Evolutionary conservation across 2,888 invertebrate species (phyloP).

Genomic region (Nephrotoma flavescens): DNA sequence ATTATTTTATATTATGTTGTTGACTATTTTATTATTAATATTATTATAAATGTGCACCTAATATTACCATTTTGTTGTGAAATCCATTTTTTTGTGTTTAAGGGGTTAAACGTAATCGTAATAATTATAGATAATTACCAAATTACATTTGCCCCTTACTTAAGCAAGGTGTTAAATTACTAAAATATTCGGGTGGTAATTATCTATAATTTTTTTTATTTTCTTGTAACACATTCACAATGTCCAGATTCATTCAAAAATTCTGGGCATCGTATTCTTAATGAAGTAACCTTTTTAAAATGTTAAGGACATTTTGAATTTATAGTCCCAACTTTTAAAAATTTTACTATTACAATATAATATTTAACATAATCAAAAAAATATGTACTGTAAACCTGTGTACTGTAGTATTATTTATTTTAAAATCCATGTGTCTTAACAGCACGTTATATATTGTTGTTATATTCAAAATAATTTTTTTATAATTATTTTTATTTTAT

Average conservation of each 20-base stretch:
- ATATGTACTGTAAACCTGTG: not conserved
- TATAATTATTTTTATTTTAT: not conserved
- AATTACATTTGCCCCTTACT: too few species aligned
- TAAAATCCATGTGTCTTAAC: not conserved
- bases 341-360: not conserved
- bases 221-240: not conserved
- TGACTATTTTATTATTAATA: not conserved
- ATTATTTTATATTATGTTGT: not conserved
- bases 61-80: not conserved
- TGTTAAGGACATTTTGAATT: not conserved
- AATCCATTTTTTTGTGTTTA: too few species aligned
- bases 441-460: not conserved
- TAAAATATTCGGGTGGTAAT: too few species aligned
- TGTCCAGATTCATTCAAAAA: not conserved
- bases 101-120: too few species aligned
- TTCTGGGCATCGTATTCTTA: not conserved
- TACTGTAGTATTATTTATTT: not conserved
- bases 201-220: too few species aligned
- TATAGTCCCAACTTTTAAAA: not conserved
- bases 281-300: not conserved
- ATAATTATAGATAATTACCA: too few species aligned
- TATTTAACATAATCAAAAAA: not conserved
- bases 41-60: not conserved
- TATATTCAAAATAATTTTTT: not conserved
- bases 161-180: too few species aligned